A percentile compares a stretch with the other conserved stretches of the same genome.
These are phyloP conservation scores for Physella acuta DNA, from an alignment of 1,140 invertebrate species.

Conservation along the genomic window DNA sequence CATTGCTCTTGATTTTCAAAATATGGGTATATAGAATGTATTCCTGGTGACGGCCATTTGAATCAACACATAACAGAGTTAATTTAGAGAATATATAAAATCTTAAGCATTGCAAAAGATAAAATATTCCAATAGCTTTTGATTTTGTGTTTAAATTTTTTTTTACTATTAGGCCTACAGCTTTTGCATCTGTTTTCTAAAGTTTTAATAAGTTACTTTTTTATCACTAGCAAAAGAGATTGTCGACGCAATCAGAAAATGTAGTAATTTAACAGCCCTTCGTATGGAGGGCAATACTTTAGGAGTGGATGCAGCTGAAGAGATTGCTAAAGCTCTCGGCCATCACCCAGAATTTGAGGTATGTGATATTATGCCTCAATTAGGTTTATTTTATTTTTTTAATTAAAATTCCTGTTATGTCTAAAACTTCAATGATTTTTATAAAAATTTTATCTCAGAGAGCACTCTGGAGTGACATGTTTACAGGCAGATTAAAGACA, in stretches of 20 bases:
- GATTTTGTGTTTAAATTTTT: too few species aligned
- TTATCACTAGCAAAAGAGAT: slow-evolving; percentile 52
- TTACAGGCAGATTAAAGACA: slow-evolving; percentile 81
- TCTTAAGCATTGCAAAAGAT: not conserved
- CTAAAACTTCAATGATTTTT: not conserved
- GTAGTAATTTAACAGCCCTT: slow-evolving; percentile 61
- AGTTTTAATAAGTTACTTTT: slow-evolving; percentile 11
- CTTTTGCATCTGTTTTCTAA: too few species aligned
- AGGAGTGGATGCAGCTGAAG: slow-evolving; percentile 83
- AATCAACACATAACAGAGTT: not conserved
- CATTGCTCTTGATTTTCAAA: too few species aligned
- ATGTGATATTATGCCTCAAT: slow-evolving; percentile 1
- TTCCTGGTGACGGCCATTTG: not conserved
- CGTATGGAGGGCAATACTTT: slow-evolving; percentile 91
- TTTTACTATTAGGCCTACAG: too few species aligned
- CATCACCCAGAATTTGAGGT: slow-evolving; percentile 75
- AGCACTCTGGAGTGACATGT: slow-evolving; percentile 94
- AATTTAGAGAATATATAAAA: not conserved
- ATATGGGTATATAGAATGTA: not conserved
- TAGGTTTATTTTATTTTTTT: not conserved
- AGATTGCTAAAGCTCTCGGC: slow-evolving; percentile 78
- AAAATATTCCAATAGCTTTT: not conserved
- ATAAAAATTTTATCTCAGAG: slow-evolving; percentile 44
- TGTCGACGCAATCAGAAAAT: slow-evolving; percentile 49
- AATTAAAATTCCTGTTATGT: not conserved